Conservation (phyloP, 2,888 invertebrate genomes). For the Rhagium mordax region DNA sequence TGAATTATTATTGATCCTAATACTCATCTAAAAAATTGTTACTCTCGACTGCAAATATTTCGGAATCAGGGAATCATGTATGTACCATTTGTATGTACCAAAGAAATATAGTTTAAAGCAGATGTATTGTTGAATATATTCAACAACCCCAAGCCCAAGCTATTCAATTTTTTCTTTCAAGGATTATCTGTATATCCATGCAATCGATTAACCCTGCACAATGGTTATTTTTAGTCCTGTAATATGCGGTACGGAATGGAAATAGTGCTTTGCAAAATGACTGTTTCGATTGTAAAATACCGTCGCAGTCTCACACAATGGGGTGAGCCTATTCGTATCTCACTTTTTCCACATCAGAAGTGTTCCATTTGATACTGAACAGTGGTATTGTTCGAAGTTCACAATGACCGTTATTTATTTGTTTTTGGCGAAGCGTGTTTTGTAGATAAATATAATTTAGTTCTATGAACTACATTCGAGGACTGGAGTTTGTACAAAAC, state of each 20-base stretch:
- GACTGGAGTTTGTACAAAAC: background rate
- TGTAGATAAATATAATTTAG: slow-evolving; percentile 9
- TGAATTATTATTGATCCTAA: no score
- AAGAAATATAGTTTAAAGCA: no score
- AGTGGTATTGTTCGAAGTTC: background rate
- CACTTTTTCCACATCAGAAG: background rate
- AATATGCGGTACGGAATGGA: slow-evolving; percentile 8
- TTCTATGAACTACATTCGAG: background rate
- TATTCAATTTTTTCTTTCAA: background rate
- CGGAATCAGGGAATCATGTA: no score
- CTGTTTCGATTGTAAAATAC: slow-evolving; percentile 12
- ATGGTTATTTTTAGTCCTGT: slow-evolving; percentile 7
- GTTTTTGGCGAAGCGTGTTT: background rate
- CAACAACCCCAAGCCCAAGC: no score
- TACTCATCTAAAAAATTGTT: no score
- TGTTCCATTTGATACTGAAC: background rate
- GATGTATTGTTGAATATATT: no score
- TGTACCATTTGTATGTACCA: no score
- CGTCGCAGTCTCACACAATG: background rate
- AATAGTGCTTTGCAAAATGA: slow-evolving; percentile 22
- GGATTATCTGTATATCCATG: background rate
- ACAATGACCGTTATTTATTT: slow-evolving; percentile 4
- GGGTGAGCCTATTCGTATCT: background rate
- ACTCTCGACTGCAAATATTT: no score
- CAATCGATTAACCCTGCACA: slow-evolving; percentile 12